A percentile compares a stretch with the other conserved stretches of the same genome.
Conservation (phyloP, 2,888 invertebrate genomes). For the Coenonympha arcania region DNA sequence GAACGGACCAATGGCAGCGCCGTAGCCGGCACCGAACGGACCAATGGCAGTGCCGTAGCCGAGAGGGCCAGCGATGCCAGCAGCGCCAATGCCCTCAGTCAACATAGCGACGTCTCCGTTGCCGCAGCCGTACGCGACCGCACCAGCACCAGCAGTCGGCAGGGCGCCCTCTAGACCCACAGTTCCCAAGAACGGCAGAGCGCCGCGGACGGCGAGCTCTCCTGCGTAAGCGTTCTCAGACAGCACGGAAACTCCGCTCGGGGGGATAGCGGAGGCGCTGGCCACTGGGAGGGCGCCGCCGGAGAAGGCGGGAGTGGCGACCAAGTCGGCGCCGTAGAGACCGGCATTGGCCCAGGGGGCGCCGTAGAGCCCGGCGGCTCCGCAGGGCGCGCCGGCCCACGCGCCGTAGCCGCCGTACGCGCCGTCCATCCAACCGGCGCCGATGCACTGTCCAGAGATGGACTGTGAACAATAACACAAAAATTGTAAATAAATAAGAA, state of each 20-base stretch:
- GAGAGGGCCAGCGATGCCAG: no score
- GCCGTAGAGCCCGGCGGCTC: conserved; percentile 13
- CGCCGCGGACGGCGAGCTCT: conserved; percentile 29
- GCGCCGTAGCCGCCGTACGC: not conserved
- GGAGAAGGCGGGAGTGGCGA: conserved; percentile 26
- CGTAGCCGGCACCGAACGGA: no score
- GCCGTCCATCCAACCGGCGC: no score
- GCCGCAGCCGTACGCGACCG: conserved; percentile 35
- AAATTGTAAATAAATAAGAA: no score
- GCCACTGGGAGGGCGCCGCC: conserved; percentile 32
- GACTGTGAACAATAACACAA: conserved; percentile 15
- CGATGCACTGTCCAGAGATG: conserved; percentile 19
- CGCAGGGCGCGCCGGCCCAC: conserved; percentile 2
- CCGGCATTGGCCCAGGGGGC: conserved; percentile 11
- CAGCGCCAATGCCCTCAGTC: no score
- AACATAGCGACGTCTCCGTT: conserved; percentile 30
- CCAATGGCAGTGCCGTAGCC: no score
- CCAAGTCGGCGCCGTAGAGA: conserved; percentile 21
- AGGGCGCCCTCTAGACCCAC: conserved; percentile 38
- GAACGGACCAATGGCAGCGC: no score
- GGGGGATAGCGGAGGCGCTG: conserved; percentile 34
- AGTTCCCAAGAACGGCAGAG: conserved; percentile 35
- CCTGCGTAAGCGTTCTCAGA: conserved; percentile 40
- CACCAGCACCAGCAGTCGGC: conserved; percentile 37
- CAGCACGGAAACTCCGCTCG: conserved; percentile 31